These are phyloP conservation scores for Triplophysa bombifrons DNA, from an alignment of 2,797 vertebrate genomes.

Conservation along the genomic window DNA sequence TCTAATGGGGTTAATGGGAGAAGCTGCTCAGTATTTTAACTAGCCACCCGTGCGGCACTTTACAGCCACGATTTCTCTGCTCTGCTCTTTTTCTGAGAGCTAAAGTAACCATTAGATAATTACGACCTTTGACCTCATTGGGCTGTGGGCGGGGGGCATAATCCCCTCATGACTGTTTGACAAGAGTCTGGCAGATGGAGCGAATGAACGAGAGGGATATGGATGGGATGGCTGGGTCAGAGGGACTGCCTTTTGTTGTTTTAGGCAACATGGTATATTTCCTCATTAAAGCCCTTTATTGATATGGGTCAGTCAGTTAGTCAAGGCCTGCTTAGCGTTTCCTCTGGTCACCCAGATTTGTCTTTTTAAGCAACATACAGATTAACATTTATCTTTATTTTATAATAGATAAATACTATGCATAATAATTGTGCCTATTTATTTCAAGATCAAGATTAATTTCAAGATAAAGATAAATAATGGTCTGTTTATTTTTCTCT, in stretches of 20 bases:
- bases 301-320: slow-evolving; percentile 30
- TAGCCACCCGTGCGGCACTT: slow-evolving; percentile 5
- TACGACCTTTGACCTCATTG: slow-evolving; percentile 54
- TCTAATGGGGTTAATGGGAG: slow-evolving; percentile 28
- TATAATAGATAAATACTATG: too few relatives aligned
- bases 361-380: too few relatives aligned
- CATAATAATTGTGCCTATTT: too few relatives aligned
- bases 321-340: neutral
- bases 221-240: slow-evolving; percentile 4
- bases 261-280: neutral
- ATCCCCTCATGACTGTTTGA: slow-evolving; percentile 33
- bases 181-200: slow-evolving; percentile 49
- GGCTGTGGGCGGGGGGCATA: neutral
- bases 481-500: neutral
- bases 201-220: slow-evolving; percentile 29
- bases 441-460: too few relatives aligned
- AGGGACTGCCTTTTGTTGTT: slow-evolving; percentile 43
- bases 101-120: slow-evolving; percentile 60
- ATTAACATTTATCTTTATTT: too few relatives aligned
- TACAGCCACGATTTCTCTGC: slow-evolving; percentile 32
- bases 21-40: slow-evolving; percentile 40
- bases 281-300: slow-evolving; percentile 13
- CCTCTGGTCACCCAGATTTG: too few relatives aligned
- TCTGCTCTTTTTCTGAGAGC: slow-evolving; percentile 25
- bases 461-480: too few relatives aligned